Conservation (phyloP, 30 jellyfish, hydroid and myxozoan genomes). For the Aurelia coerulea region DNA sequence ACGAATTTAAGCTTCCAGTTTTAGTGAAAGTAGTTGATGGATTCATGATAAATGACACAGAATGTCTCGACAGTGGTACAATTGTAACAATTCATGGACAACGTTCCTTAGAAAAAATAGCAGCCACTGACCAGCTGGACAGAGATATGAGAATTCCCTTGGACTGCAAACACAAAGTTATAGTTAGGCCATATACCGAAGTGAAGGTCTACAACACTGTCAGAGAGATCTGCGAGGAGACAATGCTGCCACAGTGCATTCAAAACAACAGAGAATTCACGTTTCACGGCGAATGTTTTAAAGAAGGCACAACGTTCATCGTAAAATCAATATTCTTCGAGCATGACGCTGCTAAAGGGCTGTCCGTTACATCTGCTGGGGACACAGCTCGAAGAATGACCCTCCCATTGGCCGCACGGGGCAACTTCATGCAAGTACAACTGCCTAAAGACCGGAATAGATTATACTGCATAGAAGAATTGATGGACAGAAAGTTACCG, state of each 20-base stretch:
- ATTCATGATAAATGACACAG: conserved; percentile 69
- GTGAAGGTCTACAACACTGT: not conserved
- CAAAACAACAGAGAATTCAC: conserved; percentile 5
- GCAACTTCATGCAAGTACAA: conserved; percentile 35
- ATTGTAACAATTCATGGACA: conserved; percentile 74
- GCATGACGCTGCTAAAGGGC: not conserved
- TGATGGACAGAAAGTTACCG: conserved; percentile 47
- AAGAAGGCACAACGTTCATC: not conserved
- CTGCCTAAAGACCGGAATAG: conserved; percentile 1
- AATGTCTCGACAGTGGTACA: conserved; percentile 72
- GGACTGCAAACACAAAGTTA: conserved; percentile 47
- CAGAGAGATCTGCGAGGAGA: conserved; percentile 22
- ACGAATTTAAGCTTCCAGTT: conserved; percentile 22
- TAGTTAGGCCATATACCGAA: conserved; percentile 16
- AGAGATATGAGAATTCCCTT: conserved; percentile 61
- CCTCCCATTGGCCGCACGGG: conserved; percentile 52
- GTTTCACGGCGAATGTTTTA: not conserved
- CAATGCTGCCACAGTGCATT: not conserved
- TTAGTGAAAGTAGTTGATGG: conserved; percentile 56
- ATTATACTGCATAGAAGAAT: conserved; percentile 45
- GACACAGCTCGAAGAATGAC: not conserved
- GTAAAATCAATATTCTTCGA: not conserved
- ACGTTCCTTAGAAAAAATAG: conserved; percentile 34
- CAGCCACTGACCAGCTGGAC: conserved; percentile 52
- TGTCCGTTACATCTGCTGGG: not conserved